phyloP scores from a whole-genome alignment of 2,888 invertebrate genomes.

The Epirrita christyi region DNA sequence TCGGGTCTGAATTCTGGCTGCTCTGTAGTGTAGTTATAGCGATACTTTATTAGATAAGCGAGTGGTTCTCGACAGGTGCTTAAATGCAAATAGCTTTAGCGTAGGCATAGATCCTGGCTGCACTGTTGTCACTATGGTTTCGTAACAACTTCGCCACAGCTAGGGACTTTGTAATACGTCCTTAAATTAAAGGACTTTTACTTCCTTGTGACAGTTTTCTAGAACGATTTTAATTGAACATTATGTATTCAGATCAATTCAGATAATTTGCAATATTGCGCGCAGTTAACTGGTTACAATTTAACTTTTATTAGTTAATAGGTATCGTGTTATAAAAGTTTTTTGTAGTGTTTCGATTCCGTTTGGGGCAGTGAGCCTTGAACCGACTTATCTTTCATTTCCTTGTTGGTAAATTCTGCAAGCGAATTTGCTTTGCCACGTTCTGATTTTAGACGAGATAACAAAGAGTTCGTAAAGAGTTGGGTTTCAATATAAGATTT shows the following conservation, averaged over 20 bases:
- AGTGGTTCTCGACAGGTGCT: constrained; percentile 57
- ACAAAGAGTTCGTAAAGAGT: constrained; percentile 6
- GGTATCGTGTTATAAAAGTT: constrained; percentile 31
- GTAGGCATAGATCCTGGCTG: constrained; percentile 32
- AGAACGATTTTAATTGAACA: constrained; percentile 57
- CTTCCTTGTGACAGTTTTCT: constrained; percentile 65
- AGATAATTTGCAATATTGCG: constrained; percentile 15
- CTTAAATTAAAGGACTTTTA: constrained; percentile 71
- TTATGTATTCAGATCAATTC: constrained; percentile 51
- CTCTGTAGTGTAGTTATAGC: constrained; percentile 32
- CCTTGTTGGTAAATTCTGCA: constrained; percentile 58
- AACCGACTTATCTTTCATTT: constrained; percentile 70
- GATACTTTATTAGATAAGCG: constrained; percentile 63
- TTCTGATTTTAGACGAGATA: constrained; percentile 31
- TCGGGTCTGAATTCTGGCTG: constrained; percentile 51
- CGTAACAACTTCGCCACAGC: constrained; percentile 47
- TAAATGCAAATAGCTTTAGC: constrained; percentile 57
- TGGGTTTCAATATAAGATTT: constrained; percentile 8
- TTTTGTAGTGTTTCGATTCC: constrained; percentile 46
- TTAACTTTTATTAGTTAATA: constrained; percentile 39
- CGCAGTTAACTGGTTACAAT: constrained; percentile 13
- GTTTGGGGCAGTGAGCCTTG: constrained; percentile 63
- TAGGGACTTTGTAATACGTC: constrained; percentile 52
- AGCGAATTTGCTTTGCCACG: constrained; percentile 44
- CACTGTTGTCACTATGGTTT: constrained; percentile 47